Evolutionary conservation across 2,888 invertebrate species (phyloP), one percentile per base, ranked within the genome.

Genomic region (Trilocha varians): DNA sequence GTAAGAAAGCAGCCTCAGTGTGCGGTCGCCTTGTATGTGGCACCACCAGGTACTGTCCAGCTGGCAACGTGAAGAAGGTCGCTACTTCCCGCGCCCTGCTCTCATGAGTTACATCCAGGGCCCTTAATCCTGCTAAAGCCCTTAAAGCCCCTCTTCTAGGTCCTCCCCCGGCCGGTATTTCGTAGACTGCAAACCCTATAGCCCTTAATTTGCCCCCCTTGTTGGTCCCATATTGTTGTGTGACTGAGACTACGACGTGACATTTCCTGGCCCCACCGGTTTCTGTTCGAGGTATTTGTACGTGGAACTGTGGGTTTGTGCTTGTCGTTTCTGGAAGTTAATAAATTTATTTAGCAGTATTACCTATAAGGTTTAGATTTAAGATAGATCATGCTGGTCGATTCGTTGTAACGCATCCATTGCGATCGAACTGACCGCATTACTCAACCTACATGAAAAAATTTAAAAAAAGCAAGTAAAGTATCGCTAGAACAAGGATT

Each of bases 21-120:
- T 91, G 89, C 42, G 91, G 88, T 45, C 88, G 84, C 52, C 90
- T 89, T 43, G 92, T 90, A 78, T 91, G 91, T 45, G 93, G 91
- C 53, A 93, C 89, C 41, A 92, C 90, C 42, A 92, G 88, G 70
- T 92, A 93, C 65, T 91, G 90, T 3, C 93, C 93, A 8, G 92
- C 88, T 37, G 91, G 91, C 58, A 93, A 79, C 40, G 91, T 90
- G 78, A 93, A 92, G 73, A 92, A 91, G 18, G 91, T 91, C 9
- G 89, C 92, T 37, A 92, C 91, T 55, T 66, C 61, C 42, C 61
- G 59, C 48, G 62, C 65, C 48, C 60, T 56, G 1, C 88, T 88
- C 73, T 90, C 90, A 64, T 90, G 90, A 40, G 91, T 90, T 44
- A 90, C 91, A 63, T 91, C 91, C 57, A 91, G 71, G 11, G 91